Evolutionary conservation across 2,113 vertebrate species (phyloP).

Genomic region (Galbula dea): DNA sequence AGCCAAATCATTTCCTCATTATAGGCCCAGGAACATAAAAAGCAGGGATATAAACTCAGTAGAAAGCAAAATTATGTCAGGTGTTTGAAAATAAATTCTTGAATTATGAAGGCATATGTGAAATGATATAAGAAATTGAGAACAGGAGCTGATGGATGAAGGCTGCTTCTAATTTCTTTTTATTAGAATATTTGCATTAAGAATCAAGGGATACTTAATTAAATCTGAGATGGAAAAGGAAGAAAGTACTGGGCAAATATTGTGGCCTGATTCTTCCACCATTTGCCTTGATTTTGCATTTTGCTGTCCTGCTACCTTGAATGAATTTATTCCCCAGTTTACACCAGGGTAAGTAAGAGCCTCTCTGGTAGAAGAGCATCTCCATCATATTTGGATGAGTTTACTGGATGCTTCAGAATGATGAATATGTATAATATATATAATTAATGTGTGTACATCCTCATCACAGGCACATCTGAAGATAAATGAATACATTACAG

Average conservation of each 20-base stretch:
- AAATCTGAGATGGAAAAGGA: neutral
- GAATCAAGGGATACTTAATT: conserved; percentile 20
- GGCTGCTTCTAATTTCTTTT: conserved; percentile 25
- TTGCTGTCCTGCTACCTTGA: neutral
- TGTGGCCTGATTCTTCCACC: conserved; percentile 6
- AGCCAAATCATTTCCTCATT: neutral
- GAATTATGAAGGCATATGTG: conserved; percentile 2
- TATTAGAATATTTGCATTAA: conserved; percentile 1
- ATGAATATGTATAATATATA: conserved; percentile 67
- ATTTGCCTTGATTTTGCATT: neutral
- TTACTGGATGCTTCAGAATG: conserved; percentile 54
- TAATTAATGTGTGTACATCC: conserved; percentile 66
- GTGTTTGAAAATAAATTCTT: conserved; percentile 18
- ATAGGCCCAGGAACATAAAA: neutral
- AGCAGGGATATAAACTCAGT: neutral
- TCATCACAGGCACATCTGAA: conserved; percentile 49
- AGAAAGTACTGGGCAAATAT: neutral
- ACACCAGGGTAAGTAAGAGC: neutral
- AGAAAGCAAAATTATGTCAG: neutral
- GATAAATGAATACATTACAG: conserved; percentile 38
- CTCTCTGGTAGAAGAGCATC: neutral
- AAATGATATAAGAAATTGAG: neutral
- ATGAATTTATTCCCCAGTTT: neutral
- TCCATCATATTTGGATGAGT: conserved; percentile 50
- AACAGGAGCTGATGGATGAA: conserved; percentile 10